A percentile compares a stretch with the other conserved stretches of the same genome.
These are phyloP conservation scores for Donacobius atricapilla DNA, from an alignment of 2,113 vertebrate species.

Conservation along the genomic window DNA sequence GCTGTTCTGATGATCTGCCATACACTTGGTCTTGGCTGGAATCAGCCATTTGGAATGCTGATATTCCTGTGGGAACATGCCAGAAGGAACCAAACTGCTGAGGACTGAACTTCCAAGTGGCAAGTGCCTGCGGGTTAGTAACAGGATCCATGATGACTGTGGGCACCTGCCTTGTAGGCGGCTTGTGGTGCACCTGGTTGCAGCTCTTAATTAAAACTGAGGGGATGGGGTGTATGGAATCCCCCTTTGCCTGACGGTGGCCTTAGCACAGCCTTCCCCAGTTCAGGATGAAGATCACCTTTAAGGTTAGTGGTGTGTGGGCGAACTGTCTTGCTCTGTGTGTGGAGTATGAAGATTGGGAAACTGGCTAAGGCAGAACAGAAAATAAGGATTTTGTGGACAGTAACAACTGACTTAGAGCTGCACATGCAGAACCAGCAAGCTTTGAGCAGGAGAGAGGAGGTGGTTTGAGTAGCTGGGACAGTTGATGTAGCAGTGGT, in stretches of 20 bases:
- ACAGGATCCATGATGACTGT: background rate
- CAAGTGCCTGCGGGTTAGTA: background rate
- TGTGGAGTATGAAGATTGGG: background rate
- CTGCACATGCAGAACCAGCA: background rate
- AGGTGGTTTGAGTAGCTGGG: background rate
- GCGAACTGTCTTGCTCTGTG: background rate
- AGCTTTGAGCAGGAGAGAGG: background rate
- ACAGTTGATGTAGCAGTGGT: background rate
- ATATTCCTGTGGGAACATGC: background rate
- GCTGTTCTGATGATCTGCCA: background rate
- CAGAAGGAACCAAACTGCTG: background rate
- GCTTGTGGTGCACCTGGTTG: background rate
- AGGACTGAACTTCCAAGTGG: background rate
- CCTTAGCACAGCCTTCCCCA: background rate
- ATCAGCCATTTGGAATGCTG: rapidly evolving
- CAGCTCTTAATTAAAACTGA: background rate
- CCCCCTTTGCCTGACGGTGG: background rate
- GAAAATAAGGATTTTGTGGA: background rate
- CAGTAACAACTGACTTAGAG: background rate
- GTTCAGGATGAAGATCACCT: background rate
- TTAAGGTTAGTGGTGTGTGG: background rate
- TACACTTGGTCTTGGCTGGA: background rate
- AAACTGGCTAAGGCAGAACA: background rate
- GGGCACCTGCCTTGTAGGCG: background rate
- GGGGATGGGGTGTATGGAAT: background rate